A percentile compares a stretch with the other conserved stretches of the same genome.
Evolutionary conservation across 2,797 vertebrate species (phyloP).

Genomic region (Eurystomus glaucurus): DNA sequence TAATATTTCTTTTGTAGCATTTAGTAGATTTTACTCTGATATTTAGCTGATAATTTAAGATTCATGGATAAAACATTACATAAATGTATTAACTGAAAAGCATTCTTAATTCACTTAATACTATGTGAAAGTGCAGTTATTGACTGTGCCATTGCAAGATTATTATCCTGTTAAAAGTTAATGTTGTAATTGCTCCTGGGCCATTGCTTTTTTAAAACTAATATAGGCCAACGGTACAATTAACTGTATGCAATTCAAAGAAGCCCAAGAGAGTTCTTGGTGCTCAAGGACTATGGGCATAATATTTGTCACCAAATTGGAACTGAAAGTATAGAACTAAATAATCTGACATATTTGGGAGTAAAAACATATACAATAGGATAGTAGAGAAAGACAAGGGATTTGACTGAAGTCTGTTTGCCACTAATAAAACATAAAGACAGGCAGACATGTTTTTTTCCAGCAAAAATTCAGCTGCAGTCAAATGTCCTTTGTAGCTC

Average conservation of each 20-base stretch:
- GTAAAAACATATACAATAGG: not conserved
- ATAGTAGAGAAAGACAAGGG: not conserved
- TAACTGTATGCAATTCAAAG: not conserved
- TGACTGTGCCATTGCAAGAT: slow-evolving; percentile 15
- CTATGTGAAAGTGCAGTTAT: not conserved
- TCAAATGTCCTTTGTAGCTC: not conserved
- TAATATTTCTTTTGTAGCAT: not conserved
- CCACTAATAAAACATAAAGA: not conserved
- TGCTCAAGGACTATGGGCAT: not conserved
- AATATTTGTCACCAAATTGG: not conserved
- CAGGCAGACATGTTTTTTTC: not conserved
- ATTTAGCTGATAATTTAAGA: not conserved
- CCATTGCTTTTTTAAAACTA: not conserved
- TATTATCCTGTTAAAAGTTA: slow-evolving; percentile 47
- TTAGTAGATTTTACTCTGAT: not conserved
- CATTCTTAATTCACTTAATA: not conserved
- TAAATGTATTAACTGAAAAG: not conserved
- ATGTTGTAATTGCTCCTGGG: not conserved
- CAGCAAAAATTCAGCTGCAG: not conserved
- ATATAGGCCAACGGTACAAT: not conserved
- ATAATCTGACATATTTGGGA: not conserved
- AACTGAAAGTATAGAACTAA: not conserved
- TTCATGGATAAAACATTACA: not conserved
- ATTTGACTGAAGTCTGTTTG: not conserved
- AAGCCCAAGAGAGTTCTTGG: not conserved